phyloP scores from a whole-genome alignment of 2,113 vertebrate genomes.

The Barnardius zonarius region DNA sequence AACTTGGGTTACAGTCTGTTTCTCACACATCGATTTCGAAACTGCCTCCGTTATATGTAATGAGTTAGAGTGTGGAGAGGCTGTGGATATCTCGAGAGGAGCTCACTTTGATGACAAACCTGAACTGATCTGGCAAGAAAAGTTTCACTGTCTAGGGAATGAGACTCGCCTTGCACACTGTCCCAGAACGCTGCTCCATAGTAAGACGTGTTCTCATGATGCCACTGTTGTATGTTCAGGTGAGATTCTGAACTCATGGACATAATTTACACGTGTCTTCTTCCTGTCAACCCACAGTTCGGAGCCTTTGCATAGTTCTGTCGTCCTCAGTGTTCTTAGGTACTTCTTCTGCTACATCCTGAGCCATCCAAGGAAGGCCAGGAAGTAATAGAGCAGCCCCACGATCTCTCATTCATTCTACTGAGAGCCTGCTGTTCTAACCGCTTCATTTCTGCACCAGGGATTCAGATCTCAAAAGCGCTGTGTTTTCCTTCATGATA shows the following conservation, averaged over 20 bases:
- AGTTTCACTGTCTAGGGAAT: slow-evolving; percentile 64
- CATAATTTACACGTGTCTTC: background rate
- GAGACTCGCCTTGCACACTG: slow-evolving; percentile 70
- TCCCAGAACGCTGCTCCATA: background rate
- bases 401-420: background rate
- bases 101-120: slow-evolving; percentile 29
- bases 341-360: background rate
- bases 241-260: slow-evolving; percentile 36
- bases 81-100: slow-evolving; percentile 26
- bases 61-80: slow-evolving; percentile 70
- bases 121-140: slow-evolving; percentile 68
- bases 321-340: background rate
- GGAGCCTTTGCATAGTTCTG: background rate
- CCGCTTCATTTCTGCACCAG: background rate
- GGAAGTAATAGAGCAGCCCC: background rate
- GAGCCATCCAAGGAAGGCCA: background rate
- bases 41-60: slow-evolving; percentile 71
- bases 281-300: background rate
- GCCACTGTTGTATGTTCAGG: slow-evolving; percentile 72
- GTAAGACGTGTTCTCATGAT: slow-evolving; percentile 43
- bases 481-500: background rate
- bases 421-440: background rate
- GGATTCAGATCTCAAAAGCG: background rate
- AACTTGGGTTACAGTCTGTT: slow-evolving; percentile 66
- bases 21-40: slow-evolving; percentile 66